Evolutionary conservation across 53 echinoderm and acorn worm species (phyloP).

Genomic region (Antedon mediterranea): DNA sequence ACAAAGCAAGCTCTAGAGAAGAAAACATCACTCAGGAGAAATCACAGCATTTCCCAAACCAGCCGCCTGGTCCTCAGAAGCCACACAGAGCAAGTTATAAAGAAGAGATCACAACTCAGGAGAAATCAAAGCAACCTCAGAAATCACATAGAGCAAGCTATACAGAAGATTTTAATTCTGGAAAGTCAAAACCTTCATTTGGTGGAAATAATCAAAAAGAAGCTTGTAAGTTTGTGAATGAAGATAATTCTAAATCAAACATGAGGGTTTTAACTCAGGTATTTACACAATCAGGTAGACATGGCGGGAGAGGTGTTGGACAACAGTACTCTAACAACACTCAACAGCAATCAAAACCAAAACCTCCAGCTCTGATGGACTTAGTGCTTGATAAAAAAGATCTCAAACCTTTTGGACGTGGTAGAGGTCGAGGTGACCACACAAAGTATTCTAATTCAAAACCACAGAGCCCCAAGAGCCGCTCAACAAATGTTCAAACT

Average conservation of each 20-base stretch:
- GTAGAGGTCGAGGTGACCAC: not conserved
- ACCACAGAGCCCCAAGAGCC: not conserved
- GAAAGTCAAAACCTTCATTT: not conserved
- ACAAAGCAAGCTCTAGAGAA: not conserved
- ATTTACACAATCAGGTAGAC: not conserved
- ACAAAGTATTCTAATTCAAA: not conserved
- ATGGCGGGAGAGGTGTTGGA: not conserved
- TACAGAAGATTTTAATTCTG: not conserved
- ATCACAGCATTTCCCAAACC: too few relatives aligned
- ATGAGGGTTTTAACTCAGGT: not conserved
- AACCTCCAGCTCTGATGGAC: not conserved
- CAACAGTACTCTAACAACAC: not conserved
- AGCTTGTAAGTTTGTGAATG: not conserved
- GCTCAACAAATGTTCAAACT: not conserved
- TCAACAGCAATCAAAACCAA: not conserved
- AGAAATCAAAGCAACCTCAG: not conserved
- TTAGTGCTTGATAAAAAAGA: not conserved
- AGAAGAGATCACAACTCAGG: too few relatives aligned
- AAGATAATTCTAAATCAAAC: not conserved
- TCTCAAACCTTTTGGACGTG: not conserved
- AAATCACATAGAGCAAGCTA: not conserved
- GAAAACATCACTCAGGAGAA: not conserved
- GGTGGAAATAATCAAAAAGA: not conserved
- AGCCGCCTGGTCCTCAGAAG: too few relatives aligned
- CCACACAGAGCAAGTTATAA: too few relatives aligned